These are phyloP conservation scores for Panzeria rudis DNA, from an alignment of 2,888 invertebrate species.

Conservation along the genomic window DNA sequence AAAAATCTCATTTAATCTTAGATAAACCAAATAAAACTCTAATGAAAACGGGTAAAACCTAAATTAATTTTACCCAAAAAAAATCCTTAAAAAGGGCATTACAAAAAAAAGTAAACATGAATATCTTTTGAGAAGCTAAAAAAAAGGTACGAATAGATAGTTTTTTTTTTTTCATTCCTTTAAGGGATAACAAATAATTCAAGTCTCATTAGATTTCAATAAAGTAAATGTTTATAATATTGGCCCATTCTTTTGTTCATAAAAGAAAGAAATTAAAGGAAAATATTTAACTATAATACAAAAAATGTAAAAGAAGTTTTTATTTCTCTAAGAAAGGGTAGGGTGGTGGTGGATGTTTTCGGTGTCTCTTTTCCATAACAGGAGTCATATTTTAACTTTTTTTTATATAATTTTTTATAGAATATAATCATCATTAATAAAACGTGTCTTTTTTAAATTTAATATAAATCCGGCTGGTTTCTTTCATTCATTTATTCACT, in stretches of 20 bases:
- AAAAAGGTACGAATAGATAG: not conserved
- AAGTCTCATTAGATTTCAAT: slow-evolving; percentile 65
- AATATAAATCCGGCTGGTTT: not conserved
- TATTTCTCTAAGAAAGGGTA: not conserved
- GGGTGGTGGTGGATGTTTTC: slow-evolving; percentile 5
- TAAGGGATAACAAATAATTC: slow-evolving; percentile 37
- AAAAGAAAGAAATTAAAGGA: not conserved
- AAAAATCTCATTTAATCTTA: not conserved
- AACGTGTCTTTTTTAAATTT: not conserved
- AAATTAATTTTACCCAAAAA: not conserved
- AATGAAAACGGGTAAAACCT: slow-evolving; percentile 17
- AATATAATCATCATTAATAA: not conserved
- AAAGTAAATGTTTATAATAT: slow-evolving; percentile 65
- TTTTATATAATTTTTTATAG: too few relatives aligned
- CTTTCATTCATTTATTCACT: not conserved
- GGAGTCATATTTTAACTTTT: not conserved
- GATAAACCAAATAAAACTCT: not conserved
- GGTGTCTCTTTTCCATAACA: not conserved
- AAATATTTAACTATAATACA: not conserved
- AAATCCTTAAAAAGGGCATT: slow-evolving; percentile 7
- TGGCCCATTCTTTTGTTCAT: slow-evolving; percentile 49
- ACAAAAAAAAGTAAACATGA: not conserved
- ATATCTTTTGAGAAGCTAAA: not conserved
- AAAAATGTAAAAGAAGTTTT: not conserved
- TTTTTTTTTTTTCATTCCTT: not conserved